Base-by-base conservation (phyloP, 2,888 invertebrate genomes). In the Agrochola macilenta region DNA sequence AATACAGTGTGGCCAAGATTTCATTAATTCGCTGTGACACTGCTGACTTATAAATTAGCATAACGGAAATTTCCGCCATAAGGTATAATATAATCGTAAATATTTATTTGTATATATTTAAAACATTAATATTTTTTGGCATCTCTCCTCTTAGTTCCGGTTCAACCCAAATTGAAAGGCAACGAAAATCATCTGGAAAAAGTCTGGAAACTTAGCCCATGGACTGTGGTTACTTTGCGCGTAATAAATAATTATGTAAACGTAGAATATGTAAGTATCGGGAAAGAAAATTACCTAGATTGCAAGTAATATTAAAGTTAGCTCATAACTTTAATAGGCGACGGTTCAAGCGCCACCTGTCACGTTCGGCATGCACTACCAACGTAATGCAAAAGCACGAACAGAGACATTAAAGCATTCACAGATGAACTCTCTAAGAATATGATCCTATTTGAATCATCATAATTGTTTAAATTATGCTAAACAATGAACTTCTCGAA, bases 11-110 rank as follows among this genome's bases (percentile, higher is more conserved):
- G 78, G 81, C 84, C 83, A 86, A 89, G 89, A 91, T 89, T 89
- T 89, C 84, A 89, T 90, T 86, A 86, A 86, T 88, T 87, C 86
- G 73, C 87, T 87, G 89, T 90, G 90, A 89, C 89, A 88, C 86
- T 87, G 86, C 84, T 87, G 78, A 71, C 72, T 83, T 86, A 75
- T 83, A 74, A 83, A 88, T 88, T 90, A 81, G 75, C 87, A 90
- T 88, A 89, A 84, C 91, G 89, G 90, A 91, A 90, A 89, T 90
- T 88, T 91, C 90, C 91, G 89, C 78, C 68, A 78, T 81, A 84
- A 43, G 43, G 52, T 65, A 74, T 74, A 76, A 74, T 65, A 78
- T 72, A 74, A 75, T 85, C 82, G 20, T 84, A 78, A 76, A 74
- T 78, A 76, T 69, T 68, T 72, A 85, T 76, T 76, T 74, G 60